Percentiles rank a stretch among this genome's conserved stretches.
Evolutionary conservation across 2,888 invertebrate species (phyloP).

Genomic region (Hermaeophaga mercurialis): DNA sequence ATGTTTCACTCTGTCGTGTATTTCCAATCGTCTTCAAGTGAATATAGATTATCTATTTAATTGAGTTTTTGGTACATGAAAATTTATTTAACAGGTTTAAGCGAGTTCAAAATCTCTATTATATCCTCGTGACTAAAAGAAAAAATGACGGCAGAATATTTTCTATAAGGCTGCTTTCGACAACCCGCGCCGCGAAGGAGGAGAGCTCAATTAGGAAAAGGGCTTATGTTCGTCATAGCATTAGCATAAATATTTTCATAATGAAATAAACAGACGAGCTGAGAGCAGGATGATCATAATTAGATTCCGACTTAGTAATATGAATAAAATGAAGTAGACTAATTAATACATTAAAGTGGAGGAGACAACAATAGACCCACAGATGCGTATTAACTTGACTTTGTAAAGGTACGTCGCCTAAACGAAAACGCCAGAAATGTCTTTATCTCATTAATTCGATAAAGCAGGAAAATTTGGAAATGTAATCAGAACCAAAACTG

Average conservation of each 20-base stretch:
- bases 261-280: conserved; percentile 3
- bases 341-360: conserved; percentile 1
- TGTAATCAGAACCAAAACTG: too few relatives aligned
- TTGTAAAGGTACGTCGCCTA: too few relatives aligned
- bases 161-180: not conserved
- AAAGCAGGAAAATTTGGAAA: too few relatives aligned
- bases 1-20: too few relatives aligned
- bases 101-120: too few relatives aligned
- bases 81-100: too few relatives aligned
- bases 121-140: not conserved
- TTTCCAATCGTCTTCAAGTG: too few relatives aligned
- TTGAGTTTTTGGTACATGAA: too few relatives aligned
- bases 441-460: too few relatives aligned
- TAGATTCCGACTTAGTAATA: not conserved
- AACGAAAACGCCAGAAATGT: too few relatives aligned
- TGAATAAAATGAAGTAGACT: not conserved
- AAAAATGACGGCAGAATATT: not conserved
- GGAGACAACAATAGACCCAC: not conserved
- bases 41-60: too few relatives aligned
- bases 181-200: not conserved
- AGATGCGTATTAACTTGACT: not conserved
- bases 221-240: not conserved
- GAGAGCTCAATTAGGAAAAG: not conserved
- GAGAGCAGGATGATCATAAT: not conserved
- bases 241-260: conserved; percentile 1